phyloP scores from a whole-genome alignment of 2,797 vertebrate species.

The Tenualosa thibaudeaui region DNA sequence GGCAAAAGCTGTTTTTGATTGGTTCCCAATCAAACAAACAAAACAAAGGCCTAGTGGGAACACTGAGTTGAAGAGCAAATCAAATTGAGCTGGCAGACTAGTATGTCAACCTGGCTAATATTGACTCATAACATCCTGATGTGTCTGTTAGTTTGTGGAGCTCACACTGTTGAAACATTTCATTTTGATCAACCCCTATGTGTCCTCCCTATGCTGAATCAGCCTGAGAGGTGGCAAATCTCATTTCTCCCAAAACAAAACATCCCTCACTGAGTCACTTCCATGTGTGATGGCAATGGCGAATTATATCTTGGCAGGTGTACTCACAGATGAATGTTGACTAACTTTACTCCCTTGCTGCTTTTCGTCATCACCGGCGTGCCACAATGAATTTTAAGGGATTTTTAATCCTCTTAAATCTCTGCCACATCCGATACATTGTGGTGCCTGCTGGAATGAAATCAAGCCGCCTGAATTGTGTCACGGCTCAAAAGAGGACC shows the following conservation, averaged over 20 bases:
- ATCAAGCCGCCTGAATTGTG: slow-evolving; percentile 48
- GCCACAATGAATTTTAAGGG: slow-evolving; percentile 45
- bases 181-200: slow-evolving; percentile 1
- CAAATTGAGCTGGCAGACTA: too few species aligned
- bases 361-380: slow-evolving; percentile 40
- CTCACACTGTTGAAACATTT: neutral
- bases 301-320: slow-evolving; percentile 13
- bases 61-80: too few species aligned
- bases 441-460: slow-evolving; percentile 37
- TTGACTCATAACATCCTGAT: neutral
- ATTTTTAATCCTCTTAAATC: slow-evolving; percentile 52
- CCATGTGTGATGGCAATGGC: neutral
- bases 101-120: too few species aligned
- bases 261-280: neutral
- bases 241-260: slow-evolving; percentile 2
- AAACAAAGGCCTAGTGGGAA: too few species aligned
- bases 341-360: slow-evolving; percentile 41
- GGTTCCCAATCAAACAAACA: too few species aligned
- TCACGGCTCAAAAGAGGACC: slow-evolving; percentile 29
- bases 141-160: neutral
- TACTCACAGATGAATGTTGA: slow-evolving; percentile 34
- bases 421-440: slow-evolving; percentile 43
- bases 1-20: too few species aligned
- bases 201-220: neutral
- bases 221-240: neutral